Conservation (phyloP, 2,113 vertebrate species). For the Cryptotis parvus region DNA sequence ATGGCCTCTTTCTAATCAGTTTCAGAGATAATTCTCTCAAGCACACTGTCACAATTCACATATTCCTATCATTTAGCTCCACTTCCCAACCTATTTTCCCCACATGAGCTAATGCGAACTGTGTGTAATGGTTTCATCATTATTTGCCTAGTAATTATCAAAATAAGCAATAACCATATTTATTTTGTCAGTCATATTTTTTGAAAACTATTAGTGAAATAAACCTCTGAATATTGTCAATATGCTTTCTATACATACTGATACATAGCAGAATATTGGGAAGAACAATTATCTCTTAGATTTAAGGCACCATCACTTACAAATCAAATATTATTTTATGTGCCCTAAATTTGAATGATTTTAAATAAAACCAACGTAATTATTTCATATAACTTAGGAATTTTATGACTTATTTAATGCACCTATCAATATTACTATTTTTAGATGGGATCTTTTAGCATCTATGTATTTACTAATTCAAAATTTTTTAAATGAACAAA, state of each 20-base stretch:
- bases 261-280: not conserved
- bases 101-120: not conserved
- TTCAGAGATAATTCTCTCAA: not conserved
- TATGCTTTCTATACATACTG: not conserved
- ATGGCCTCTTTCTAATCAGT: not conserved
- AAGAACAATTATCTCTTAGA: not conserved
- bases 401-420: not conserved
- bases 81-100: not conserved
- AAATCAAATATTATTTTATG: not conserved
- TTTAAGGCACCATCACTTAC: not conserved
- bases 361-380: not conserved
- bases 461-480: not conserved
- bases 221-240: not conserved
- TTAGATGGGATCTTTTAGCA: not conserved
- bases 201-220: not conserved
- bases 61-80: not conserved
- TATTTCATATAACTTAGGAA: not conserved
- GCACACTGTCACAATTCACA: not conserved
- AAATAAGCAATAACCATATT: constrained; percentile 17
- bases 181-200: constrained; percentile 49
- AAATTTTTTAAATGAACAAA: not conserved
- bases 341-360: not conserved
- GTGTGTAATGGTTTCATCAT: constrained; percentile 7
- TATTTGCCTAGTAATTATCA: constrained; percentile 35
- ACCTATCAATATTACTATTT: not conserved